Evolutionary conservation across 2,888 invertebrate genomes (phyloP).

Genomic region (Bhutanitis thaidina): DNA sequence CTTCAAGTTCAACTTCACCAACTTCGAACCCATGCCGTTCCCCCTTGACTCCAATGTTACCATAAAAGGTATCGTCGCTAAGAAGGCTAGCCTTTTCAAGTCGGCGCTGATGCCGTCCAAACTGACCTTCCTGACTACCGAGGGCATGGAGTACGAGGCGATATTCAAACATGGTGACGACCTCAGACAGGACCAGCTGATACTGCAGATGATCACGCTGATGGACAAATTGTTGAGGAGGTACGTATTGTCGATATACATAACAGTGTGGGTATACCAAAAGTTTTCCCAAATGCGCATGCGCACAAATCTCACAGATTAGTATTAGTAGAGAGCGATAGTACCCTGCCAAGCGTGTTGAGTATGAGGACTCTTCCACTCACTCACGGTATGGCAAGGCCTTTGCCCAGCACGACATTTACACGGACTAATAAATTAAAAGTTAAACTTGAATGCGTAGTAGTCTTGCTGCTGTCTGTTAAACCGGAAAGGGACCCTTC

Average conservation of each 20-base stretch:
- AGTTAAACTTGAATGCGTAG: no score
- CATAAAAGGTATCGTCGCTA: slow-evolving; percentile 92
- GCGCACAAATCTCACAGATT: no score
- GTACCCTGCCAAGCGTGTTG: no score
- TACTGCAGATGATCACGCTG: slow-evolving; percentile 97
- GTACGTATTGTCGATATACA: slow-evolving; percentile 9
- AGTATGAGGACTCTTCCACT: no score
- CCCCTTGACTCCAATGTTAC: slow-evolving; percentile 95
- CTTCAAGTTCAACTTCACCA: slow-evolving; percentile 92
- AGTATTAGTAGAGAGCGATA: no score
- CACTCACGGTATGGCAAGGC: no score
- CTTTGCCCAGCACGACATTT: no score
- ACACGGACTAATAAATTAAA: no score
- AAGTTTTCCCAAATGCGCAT: no score
- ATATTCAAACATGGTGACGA: slow-evolving; percentile 99
- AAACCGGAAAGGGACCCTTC: no score
- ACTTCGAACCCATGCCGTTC: slow-evolving; percentile 95
- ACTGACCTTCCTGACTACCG: slow-evolving; percentile 91
- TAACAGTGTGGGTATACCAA: no score
- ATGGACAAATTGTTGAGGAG: slow-evolving; percentile 97
- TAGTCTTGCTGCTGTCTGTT: no score
- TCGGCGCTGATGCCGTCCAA: slow-evolving; percentile 97
- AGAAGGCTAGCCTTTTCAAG: slow-evolving; percentile 96
- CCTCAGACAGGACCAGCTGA: slow-evolving; percentile 97
- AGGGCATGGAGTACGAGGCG: slow-evolving; percentile 92